Evolutionary conservation across 2,113 vertebrate species (phyloP), one percentile per base, ranked within the genome.

Genomic region (Puntigrus tetrazona): DNA sequence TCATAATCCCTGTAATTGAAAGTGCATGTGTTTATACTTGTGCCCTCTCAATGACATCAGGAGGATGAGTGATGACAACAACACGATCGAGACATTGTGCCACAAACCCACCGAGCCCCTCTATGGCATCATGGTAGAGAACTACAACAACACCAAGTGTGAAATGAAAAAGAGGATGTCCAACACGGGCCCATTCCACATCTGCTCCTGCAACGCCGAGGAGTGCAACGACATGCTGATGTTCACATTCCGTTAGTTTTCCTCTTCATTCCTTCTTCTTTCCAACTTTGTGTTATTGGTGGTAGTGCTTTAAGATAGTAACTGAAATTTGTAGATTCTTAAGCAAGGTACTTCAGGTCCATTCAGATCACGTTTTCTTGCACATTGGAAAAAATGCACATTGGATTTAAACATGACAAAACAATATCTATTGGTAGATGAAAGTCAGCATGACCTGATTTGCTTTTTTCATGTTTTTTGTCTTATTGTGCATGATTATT

Each of bases 41-140:
- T 50, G 13, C 82, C 13, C 41, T 78, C 70, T 73, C 2, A 14
- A 3, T 78, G 61, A 80, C 1, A 43, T 52, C 52, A 98, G 97
- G 97, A 96, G 95, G 76, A 95, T 94, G 89, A 96, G 96, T 14
- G 95, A 95, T 73, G 93, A 93, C 50, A 94, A 91, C 55, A 88
- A 94, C 90, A 96, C 95, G 0, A 87, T 97, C 1, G 97, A 98
- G 93, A 97, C 97, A 0, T 88, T 98, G 67, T 98, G 97, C 87
- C 97, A 99, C 0, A 88, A 96, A 89, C 96, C 96, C 1, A 79
- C 91, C n/a, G 29, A 84, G 31, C 27, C 76, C 0, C 91, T 97
- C 4, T 95, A 97, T 7, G 96, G 95, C 4, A 86, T 97, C 0
- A 1, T 84, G 31, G 91, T 97, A 86, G 95, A 96, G 20, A 96